phyloP scores from a whole-genome alignment of 2,888 invertebrate species.

The Sinelater perroti region DNA sequence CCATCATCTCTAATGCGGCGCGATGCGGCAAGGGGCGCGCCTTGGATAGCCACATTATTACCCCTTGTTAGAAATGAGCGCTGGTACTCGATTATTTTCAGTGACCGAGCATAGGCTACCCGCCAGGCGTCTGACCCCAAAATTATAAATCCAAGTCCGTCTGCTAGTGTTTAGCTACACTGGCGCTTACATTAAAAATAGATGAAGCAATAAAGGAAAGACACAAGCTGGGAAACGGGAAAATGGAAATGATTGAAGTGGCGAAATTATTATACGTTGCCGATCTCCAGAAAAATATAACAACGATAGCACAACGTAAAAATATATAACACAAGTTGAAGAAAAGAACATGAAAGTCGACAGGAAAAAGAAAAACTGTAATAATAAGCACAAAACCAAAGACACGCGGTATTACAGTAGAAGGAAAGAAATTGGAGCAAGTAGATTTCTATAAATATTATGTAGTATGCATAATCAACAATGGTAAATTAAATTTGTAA shows the following conservation, averaged over 20 bases:
- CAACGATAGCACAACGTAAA: neutral
- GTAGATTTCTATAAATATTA: neutral
- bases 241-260: neutral
- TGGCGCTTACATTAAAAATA: too few relatives aligned
- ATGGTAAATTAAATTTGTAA: neutral
- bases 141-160: too few relatives aligned
- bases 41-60: too few relatives aligned
- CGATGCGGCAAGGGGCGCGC: too few relatives aligned
- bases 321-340: neutral
- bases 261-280: neutral
- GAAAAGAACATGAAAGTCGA: neutral
- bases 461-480: neutral
- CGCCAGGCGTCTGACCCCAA: too few relatives aligned
- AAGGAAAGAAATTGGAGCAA: slow-evolving; percentile 1
- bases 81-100: too few relatives aligned
- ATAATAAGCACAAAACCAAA: slow-evolving; percentile 1
- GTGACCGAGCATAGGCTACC: too few relatives aligned
- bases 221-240: neutral
- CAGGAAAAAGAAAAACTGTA: neutral
- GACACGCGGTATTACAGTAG: neutral
- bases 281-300: neutral
- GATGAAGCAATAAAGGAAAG: neutral
- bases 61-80: too few relatives aligned
- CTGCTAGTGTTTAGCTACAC: too few relatives aligned
- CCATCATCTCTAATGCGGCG: too few relatives aligned